Percentiles rank a stretch among this genome's conserved stretches.
These are phyloP conservation scores for Channa argus DNA, from an alignment of 2,113 vertebrate genomes.

Conservation along the genomic window DNA sequence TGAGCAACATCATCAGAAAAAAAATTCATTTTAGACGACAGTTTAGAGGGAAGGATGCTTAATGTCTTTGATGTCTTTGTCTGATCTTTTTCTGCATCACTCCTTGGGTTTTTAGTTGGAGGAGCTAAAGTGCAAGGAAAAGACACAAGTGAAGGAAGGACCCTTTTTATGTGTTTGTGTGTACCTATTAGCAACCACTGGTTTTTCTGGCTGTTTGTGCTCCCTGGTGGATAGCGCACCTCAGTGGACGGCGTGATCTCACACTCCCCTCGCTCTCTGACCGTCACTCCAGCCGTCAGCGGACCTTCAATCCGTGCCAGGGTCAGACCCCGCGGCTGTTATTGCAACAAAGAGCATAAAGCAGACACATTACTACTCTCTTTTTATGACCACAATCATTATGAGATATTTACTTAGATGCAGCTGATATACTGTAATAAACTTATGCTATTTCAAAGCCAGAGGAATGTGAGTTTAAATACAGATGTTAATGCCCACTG, in stretches of 20 bases:
- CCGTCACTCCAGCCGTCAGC: constrained; percentile 89
- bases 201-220: constrained; percentile 84
- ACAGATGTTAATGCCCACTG: neutral
- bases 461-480: neutral
- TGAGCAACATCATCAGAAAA: no score
- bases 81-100: no score
- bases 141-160: no score
- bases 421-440: neutral
- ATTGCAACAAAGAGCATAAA: constrained; percentile 24
- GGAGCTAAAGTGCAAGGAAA: no score
- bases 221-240: constrained; percentile 92
- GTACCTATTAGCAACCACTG: constrained; percentile 97
- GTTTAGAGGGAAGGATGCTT: no score
- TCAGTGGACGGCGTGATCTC: constrained; percentile 92
- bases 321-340: constrained; percentile 91
- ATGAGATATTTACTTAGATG: neutral
- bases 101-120: no score
- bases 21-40: no score
- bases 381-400: neutral
- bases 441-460: neutral
- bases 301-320: constrained; percentile 90
- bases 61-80: no score
- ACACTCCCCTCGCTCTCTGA: constrained; percentile 89
- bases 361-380: neutral
- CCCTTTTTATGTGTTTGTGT: neutral